These are phyloP conservation scores for Chalcis sispes DNA, from an alignment of 2,888 invertebrate genomes.

Conservation along the genomic window DNA sequence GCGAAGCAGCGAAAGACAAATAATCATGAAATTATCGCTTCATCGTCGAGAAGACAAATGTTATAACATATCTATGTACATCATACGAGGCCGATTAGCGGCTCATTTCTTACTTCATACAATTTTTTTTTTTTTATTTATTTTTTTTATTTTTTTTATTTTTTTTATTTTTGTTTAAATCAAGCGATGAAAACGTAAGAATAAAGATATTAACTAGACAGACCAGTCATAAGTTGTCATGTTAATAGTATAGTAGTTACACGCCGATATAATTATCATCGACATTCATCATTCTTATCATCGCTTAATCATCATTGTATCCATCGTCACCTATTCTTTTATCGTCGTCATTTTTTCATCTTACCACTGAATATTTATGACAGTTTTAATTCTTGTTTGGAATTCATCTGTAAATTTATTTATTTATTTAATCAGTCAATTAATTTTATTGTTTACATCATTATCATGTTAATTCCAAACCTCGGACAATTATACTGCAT, in stretches of 20 bases:
- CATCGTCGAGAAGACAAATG: constrained; percentile 55
- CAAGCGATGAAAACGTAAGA: constrained; percentile 66
- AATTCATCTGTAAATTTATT: constrained; percentile 66
- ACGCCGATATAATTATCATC: constrained; percentile 65
- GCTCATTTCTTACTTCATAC: constrained; percentile 44
- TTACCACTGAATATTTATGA: constrained; percentile 54
- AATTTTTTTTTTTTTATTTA: too few relatives aligned
- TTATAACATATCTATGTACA: constrained; percentile 58
- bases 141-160: too few relatives aligned
- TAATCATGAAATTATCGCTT: constrained; percentile 49
- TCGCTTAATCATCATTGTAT: constrained; percentile 58
- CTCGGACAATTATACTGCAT: constrained; percentile 28
- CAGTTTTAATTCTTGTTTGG: constrained; percentile 68
- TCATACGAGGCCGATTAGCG: constrained; percentile 45
- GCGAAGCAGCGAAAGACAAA: constrained; percentile 55
- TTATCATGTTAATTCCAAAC: constrained; percentile 26
- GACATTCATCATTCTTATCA: constrained; percentile 55
- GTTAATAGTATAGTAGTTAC: constrained; percentile 70
- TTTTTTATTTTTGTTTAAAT: constrained; percentile 62
- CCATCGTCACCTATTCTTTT: constrained; percentile 36
- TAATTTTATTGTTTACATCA: constrained; percentile 20
- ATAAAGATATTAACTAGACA: constrained; percentile 66
- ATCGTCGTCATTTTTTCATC: constrained; percentile 51
- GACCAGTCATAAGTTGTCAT: constrained; percentile 72
- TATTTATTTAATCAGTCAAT: constrained; percentile 58